Evolutionary conservation across 2,113 vertebrate species (phyloP), one percentile per base, ranked within the genome.

Genomic region (Phylloscopus trochilus): DNA sequence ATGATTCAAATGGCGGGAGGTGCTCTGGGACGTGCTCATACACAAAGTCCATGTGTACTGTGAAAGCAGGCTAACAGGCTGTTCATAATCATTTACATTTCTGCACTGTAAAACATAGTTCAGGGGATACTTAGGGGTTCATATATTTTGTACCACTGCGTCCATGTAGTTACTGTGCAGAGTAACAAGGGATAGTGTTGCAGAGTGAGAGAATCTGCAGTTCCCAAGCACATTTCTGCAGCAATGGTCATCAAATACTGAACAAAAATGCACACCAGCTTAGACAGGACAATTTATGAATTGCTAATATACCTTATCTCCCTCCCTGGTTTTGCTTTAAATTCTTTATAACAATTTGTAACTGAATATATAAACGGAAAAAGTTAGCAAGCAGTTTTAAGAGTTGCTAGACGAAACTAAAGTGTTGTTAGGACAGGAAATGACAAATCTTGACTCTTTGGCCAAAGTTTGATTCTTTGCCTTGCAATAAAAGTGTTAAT

Each of bases 21-120:
- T 90, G 80, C 64, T 96, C 85, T 82, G 92, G 90, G 90, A 83
- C 10, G 2, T 89, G 78, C 92, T 95, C 90, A 16, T 80, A 87
- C 79, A 58, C 90, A 60, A 35, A 56, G 35, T 47, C 76, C 78
- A 81, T 74, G 90, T 90, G 88, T 46, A 60, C 83, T 78, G 83
- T 83, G 90, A 84, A 92, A 95, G 68, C 62, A 88, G 89, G 60
- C 3, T 93, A 88, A 70, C 92, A 92, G 91, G 41, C 79, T 81
- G 76, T 78, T 93, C 88, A 53, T 87, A 94, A 93, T 73, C 0
- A 76, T 90, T 92, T 87, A 3, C 60, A 44, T 72, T 93, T 91
- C 92, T 92, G 79, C 85, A 69, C 30, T 80, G 78, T 88, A 63
- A 86, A 88, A 37, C 31, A 23, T 2, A 3, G 46, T 79, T 72